These are phyloP conservation scores for Sebastiscus tertius DNA, from an alignment of 2,797 vertebrate species.

Conservation along the genomic window DNA sequence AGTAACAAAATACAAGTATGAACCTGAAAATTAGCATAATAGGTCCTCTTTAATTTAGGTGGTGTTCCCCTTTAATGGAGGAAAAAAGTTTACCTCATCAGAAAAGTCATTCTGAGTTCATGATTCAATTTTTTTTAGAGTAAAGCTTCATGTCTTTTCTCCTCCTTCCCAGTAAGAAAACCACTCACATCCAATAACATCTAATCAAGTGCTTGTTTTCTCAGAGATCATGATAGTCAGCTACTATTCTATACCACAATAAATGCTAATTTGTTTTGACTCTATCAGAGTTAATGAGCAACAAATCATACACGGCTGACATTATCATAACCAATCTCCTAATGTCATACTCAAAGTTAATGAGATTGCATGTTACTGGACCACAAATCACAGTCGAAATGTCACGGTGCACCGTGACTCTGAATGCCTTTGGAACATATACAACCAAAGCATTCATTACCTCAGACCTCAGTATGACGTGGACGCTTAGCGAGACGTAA, in stretches of 20 bases:
- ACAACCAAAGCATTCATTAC: neutral
- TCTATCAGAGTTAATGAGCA: neutral
- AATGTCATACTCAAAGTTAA: slow-evolving; percentile 2
- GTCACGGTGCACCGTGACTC: neutral
- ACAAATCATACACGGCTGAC: neutral
- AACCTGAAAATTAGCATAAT: no score
- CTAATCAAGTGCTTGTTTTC: neutral
- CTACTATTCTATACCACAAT: neutral
- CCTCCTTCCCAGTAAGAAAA: neutral
- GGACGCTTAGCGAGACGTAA: slow-evolving; percentile 30
- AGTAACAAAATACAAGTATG: no score
- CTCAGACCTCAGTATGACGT: neutral
- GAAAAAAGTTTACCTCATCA: no score
- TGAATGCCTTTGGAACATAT: neutral
- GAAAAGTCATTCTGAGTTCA: neutral
- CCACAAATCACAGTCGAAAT: neutral
- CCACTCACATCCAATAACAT: neutral
- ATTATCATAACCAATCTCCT: neutral
- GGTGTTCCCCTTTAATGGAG: no score
- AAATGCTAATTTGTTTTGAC: neutral
- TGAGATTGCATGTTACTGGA: neutral
- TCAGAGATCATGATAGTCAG: neutral
- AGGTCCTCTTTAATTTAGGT: no score
- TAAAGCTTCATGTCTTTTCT: neutral
- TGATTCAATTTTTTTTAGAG: neutral